Conservation (phyloP, 2,113 vertebrate genomes). For the Phylloscopus trochiloides region DNA sequence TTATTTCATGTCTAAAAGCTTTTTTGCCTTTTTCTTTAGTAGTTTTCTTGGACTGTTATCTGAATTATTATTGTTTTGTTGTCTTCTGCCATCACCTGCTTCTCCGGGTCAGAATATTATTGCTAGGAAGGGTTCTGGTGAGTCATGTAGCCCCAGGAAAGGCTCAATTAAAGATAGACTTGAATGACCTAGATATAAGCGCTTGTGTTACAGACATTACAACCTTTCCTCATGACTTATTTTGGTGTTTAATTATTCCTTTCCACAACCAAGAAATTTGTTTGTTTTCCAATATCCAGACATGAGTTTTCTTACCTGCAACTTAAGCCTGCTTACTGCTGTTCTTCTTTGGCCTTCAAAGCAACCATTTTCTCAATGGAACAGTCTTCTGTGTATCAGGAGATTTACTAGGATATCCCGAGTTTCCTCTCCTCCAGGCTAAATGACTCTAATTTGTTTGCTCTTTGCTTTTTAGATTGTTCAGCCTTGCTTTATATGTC, state of each 20-base stretch:
- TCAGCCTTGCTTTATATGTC: background rate
- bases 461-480: background rate
- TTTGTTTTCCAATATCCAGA: background rate
- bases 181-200: conserved; percentile 33
- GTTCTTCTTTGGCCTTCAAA: background rate
- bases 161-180: conserved; percentile 15
- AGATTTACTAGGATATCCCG: background rate
- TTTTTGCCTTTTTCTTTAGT: background rate
- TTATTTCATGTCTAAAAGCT: background rate
- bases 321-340: background rate
- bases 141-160: conserved; percentile 57
- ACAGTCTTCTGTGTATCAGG: background rate
- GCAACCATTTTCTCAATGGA: background rate
- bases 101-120: background rate
- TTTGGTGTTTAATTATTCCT: background rate
- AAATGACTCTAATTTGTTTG: background rate
- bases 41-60: background rate
- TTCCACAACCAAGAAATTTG: background rate
- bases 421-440: background rate
- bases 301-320: background rate
- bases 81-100: conserved; percentile 10
- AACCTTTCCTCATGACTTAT: background rate
- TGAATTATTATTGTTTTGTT: background rate
- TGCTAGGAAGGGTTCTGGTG: conserved; percentile 14
- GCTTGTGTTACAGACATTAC: background rate